Base-by-base conservation (phyloP, 2,113 vertebrate genomes). In the Greenwoodochromis staneri region DNA sequence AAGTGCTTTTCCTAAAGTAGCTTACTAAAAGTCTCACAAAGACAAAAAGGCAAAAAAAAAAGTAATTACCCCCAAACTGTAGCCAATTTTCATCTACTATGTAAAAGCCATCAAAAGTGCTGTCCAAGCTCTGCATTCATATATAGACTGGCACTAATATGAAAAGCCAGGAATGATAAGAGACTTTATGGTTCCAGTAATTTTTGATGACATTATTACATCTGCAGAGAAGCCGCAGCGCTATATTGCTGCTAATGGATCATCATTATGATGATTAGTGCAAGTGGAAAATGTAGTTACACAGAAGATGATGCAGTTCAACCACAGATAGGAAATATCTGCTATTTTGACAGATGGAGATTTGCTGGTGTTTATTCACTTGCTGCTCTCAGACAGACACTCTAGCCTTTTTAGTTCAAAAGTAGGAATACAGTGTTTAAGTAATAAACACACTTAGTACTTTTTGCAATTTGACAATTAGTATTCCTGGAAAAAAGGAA, bases 331-430 rank as follows among this genome's bases (percentile, higher is more conserved):
- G 51, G 82, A 88, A 80, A 80, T 57, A 87, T 86, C 82, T 59
- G 66, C 24, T 66, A 2, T 85, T 91, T 42, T 71, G 40, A 83
- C 42, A 10, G 31, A 84, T 6, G 31, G 88, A 88, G 81, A 85
- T 87, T 86, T 95, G 90, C 93, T 95, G 93, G 90, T 95, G 93
- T 90, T 93, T 88, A 47, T 89, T 92, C 6, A 21, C 89, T 88
- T 82, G 17, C 83, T 83, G 88, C 83, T 59, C 86, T 6, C 1
- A 61, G 84, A 88, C 57, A 54, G 66, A 14, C 34, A 49, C 71
- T 49, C 38, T 47, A 76, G 42, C 34, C 42, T 47, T 71, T 61
- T 38, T 81, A 69, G 71, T 85, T 89, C 51, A 69, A 84, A 89
- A 76, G 29, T 81, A 84, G 78, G 11, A 9, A 71, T 9, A 81